A percentile compares a stretch with the other conserved stretches of the same genome.
Conservation (phyloP, 2,888 invertebrate genomes). For the Halictus ligatus region DNA sequence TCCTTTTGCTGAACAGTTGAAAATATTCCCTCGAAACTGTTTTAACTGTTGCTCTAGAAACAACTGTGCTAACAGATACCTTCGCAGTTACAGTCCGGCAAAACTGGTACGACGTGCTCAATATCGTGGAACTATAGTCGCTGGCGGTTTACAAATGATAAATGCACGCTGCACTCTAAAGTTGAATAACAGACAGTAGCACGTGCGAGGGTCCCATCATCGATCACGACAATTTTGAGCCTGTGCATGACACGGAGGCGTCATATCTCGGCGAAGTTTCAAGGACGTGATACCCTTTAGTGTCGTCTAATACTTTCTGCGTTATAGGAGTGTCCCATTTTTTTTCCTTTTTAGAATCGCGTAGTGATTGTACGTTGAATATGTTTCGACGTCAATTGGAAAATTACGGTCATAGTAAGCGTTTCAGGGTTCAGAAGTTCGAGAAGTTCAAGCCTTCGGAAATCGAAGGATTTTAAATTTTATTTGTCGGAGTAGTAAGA, state of each 20-base stretch:
- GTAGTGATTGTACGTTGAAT: not conserved
- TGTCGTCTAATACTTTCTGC: not conserved
- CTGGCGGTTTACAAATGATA: constrained; percentile 26
- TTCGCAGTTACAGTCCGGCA: not conserved
- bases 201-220: constrained; percentile 48
- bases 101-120: not conserved
- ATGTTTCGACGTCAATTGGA: too few relatives aligned
- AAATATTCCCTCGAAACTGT: not conserved
- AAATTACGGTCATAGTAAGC: too few relatives aligned
- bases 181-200: constrained; percentile 6
- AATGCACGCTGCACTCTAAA: constrained; percentile 14
- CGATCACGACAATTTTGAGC: constrained; percentile 39
- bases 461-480: too few relatives aligned
- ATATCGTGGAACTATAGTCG: not conserved
- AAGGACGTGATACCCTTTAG: constrained; percentile 28
- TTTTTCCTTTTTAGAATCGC: not conserved
- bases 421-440: too few relatives aligned
- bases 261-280: constrained; percentile 36
- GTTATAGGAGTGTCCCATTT: not conserved
- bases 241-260: not conserved
- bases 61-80: not conserved
- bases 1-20: not conserved
- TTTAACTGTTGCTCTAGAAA: not conserved
- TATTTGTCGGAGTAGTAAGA: too few relatives aligned
- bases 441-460: too few relatives aligned